Percentiles rank a stretch among this genome's conserved stretches.
Conservation (phyloP, 92 coral and sea anemone genomes). For the Epizoanthus rinbou region DNA sequence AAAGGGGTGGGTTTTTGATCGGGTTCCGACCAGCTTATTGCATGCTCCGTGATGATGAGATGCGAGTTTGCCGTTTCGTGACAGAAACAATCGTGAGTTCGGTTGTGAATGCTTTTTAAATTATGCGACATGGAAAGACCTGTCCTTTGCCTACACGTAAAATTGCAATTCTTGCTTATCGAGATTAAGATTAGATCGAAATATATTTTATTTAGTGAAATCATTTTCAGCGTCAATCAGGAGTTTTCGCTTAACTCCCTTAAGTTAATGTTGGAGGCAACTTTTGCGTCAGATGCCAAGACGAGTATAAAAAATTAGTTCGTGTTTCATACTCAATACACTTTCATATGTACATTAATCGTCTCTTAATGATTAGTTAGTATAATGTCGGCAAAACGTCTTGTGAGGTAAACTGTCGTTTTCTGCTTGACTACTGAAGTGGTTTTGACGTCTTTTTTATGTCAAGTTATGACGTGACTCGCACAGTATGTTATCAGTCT, state of each 20-base stretch:
- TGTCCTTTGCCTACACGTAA: slow-evolving; percentile 20
- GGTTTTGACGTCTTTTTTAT: background rate
- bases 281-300: slow-evolving; percentile 15
- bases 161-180: slow-evolving; percentile 4
- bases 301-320: background rate
- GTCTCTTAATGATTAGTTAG: slow-evolving; percentile 4
- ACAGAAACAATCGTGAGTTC: slow-evolving; percentile 4
- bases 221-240: slow-evolving; percentile 39
- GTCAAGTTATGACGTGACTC: slow-evolving; percentile 5
- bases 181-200: slow-evolving; percentile 29
- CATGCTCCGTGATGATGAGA: background rate
- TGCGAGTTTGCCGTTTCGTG: slow-evolving; percentile 11
- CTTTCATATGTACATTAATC: background rate
- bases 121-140: slow-evolving; percentile 20
- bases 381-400: background rate
- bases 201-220: slow-evolving; percentile 39
- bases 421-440: slow-evolving; percentile 2
- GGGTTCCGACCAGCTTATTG: too few relatives aligned
- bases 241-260: slow-evolving; percentile 16
- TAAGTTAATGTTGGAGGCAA: slow-evolving; percentile 27
- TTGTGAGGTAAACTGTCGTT: slow-evolving; percentile 5
- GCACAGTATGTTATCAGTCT: background rate
- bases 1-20: background rate
- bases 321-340: slow-evolving; percentile 16
- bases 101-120: background rate